Conservation (phyloP, 2,797 vertebrate genomes). For the Urosaurus nigricauda region DNA sequence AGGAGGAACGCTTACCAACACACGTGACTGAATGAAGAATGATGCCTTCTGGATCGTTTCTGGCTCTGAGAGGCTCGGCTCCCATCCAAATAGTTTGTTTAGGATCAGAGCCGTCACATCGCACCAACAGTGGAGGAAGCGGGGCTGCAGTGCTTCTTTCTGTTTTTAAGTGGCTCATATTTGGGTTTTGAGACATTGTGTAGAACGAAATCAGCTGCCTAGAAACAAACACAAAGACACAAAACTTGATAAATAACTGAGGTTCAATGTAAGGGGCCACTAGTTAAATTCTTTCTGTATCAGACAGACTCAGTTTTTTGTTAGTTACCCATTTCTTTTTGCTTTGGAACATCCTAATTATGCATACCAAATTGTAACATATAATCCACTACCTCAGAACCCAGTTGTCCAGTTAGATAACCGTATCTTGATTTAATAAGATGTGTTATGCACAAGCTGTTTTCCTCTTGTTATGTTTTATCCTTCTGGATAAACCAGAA, state of each 20-base stretch:
- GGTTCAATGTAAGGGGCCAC: background rate
- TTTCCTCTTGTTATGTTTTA: background rate
- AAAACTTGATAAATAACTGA: background rate
- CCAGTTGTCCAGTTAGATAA: background rate
- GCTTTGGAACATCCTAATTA: background rate
- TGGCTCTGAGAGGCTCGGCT: constrained; percentile 84
- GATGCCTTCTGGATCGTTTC: constrained; percentile 79
- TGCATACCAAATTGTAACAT: background rate
- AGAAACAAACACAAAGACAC: constrained; percentile 16
- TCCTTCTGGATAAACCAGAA: background rate
- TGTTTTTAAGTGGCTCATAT: constrained; percentile 75
- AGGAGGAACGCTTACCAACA: constrained; percentile 80
- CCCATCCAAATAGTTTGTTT: constrained; percentile 90
- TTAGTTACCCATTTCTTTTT: background rate
- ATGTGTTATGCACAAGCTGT: background rate
- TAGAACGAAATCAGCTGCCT: constrained; percentile 94
- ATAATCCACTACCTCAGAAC: background rate
- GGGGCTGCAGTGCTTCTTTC: constrained; percentile 18
- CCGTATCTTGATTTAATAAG: background rate
- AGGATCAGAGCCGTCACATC: constrained; percentile 90
- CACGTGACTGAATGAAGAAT: constrained; percentile 85
- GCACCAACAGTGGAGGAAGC: constrained; percentile 89
- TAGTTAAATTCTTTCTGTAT: background rate
- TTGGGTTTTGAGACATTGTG: constrained; percentile 88
- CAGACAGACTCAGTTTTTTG: background rate